Evolutionary conservation across 2,797 vertebrate species (phyloP).

Genomic region (Ammospiza maritima): DNA sequence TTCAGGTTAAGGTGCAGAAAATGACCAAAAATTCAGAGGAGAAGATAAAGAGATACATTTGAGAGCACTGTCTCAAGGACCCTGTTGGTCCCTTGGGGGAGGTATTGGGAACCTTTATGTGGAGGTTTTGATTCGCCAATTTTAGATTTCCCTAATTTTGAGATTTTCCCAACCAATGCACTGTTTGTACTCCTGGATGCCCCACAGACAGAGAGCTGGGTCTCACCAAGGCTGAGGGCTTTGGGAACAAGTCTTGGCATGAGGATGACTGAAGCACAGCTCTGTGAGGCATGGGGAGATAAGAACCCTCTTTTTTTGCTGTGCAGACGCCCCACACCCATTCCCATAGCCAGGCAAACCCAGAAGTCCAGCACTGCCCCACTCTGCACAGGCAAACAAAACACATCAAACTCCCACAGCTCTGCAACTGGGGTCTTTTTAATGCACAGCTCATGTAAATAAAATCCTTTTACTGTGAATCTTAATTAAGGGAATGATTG

Average conservation of each 20-base stretch:
- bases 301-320: background rate
- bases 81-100: accelerated
- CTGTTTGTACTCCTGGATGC: too few species aligned
- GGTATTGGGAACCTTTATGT: accelerated
- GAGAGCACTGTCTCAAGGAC: background rate
- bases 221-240: accelerated
- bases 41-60: background rate
- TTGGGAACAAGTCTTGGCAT: background rate
- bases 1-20: background rate
- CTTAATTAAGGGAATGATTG: slow-evolving; percentile 56
- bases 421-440: background rate
- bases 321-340: background rate
- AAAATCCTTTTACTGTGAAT: slow-evolving; percentile 48
- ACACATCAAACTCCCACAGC: accelerated
- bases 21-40: background rate
- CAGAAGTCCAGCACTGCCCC: accelerated
- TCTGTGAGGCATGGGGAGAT: accelerated
- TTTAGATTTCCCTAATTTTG: background rate
- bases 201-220: accelerated
- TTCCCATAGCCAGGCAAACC: background rate
- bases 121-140: background rate
- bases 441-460: slow-evolving; percentile 48
- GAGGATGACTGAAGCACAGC: background rate
- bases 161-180: background rate
- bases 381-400: background rate